phyloP scores from a whole-genome alignment of 2,113 vertebrate species.

The Callipepla squamata region DNA sequence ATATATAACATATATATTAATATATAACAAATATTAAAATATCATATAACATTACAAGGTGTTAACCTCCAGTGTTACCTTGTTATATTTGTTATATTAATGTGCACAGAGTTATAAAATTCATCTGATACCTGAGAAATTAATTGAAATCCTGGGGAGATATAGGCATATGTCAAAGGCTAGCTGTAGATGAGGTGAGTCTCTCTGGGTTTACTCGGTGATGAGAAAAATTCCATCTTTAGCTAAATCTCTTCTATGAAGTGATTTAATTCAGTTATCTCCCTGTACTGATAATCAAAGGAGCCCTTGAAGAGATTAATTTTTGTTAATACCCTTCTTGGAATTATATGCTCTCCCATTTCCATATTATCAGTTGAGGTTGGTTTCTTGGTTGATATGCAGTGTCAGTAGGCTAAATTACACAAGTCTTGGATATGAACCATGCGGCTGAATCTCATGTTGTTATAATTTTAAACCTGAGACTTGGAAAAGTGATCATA shows the following conservation, averaged over 20 bases:
- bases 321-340: neutral
- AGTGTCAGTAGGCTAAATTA: accelerated
- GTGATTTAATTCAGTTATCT: slow-evolving; percentile 8
- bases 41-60: neutral
- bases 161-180: neutral
- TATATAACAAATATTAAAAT: no score
- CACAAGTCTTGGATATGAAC: neutral
- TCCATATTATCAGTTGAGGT: accelerated
- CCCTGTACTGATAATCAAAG: neutral
- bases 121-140: neutral
- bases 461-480: neutral
- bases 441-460: neutral
- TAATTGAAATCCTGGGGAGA: neutral
- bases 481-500: neutral
- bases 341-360: neutral
- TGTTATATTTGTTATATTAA: neutral
- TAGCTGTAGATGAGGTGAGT: neutral
- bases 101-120: neutral
- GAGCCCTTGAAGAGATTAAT: neutral
- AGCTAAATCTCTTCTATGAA: neutral
- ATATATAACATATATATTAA: no score
- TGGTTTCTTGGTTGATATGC: neutral
- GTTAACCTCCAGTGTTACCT: neutral
- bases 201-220: neutral
- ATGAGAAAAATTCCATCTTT: neutral